phyloP scores from a whole-genome alignment of 2,113 vertebrate species.

The Globicephala melas region DNA sequence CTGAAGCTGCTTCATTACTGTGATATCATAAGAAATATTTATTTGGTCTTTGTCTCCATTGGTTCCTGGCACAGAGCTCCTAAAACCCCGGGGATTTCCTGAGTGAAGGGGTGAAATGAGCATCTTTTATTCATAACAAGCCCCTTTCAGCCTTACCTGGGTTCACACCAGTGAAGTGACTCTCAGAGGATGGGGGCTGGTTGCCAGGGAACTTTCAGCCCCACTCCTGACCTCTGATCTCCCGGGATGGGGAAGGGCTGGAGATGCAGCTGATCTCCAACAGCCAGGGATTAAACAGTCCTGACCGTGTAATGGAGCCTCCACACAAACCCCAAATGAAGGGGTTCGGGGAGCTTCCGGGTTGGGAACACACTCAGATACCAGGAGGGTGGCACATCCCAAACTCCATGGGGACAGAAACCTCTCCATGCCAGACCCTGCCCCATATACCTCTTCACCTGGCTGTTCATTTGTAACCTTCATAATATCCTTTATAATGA shows the following conservation, averaged over 20 bases:
- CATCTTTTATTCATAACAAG: neutral
- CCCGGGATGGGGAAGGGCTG: neutral
- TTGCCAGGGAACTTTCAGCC: neutral
- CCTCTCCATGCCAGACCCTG: neutral
- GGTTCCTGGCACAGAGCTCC: neutral
- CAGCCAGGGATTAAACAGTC: neutral
- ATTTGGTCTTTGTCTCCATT: neutral
- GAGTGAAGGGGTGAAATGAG: neutral
- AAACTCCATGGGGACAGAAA: neutral
- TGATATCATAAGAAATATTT: too few species aligned
- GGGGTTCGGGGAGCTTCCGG: neutral
- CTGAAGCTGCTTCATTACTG: neutral
- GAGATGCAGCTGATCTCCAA: neutral
- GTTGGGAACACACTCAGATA: neutral
- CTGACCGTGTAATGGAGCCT: neutral
- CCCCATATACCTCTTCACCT: neutral
- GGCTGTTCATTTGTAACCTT: neutral
- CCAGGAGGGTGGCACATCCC: neutral
- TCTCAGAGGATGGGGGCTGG: neutral
- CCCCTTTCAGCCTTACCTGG: neutral
- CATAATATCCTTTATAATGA: neutral
- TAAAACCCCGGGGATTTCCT: neutral
- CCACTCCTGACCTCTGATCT: neutral
- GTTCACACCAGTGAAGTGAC: neutral
- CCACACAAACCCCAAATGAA: neutral